Evolutionary conservation across 2,797 vertebrate species (phyloP), one percentile per base, ranked within the genome.

Genomic region (Darevskia nairensis): DNA sequence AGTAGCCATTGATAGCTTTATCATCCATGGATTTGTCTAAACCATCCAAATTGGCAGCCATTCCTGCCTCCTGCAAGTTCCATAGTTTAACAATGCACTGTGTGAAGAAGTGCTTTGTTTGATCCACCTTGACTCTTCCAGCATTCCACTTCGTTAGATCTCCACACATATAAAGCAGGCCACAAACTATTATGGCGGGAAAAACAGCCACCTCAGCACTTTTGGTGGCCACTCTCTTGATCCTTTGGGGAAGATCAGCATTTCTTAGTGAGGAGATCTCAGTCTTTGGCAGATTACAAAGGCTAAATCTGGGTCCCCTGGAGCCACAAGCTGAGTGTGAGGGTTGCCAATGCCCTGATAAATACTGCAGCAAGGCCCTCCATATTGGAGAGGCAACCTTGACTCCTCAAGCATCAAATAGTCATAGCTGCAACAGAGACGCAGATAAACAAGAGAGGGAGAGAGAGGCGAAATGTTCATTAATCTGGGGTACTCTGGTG

Each of bases 371-470:
- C 92, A 87, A 64, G 80, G 79, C 87, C 93, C 8, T 66, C 89
- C 91, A 8, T 89, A 91, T 94, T 25, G 90, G 92, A 85, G 92
- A 92, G 86, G 55, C 35, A 64, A 2, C 93, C 85, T 90, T 94
- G 92, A 89, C 95, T 95, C 92, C 4, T 55, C 93, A 93, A 93
- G 93, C 91, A 88, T 96, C 93, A 96, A 96, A 94, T 96, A 96
- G 96, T 95, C 96, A 96, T 78, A 89, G 90, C 90, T 90, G 91
- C 94, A 92, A 92, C 78, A 92, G 94, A 96, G 93, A 92, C 86
- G 82, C 87, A 92, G 94, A 94, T 95, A 95, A 96, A 96, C 93
- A 95, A 89, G 93, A 95, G 87, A 78, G 46, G 50, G 23, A 32
- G 0, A 94, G 90, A 93, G 92, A 90, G 90, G 41, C 1, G 93